These are phyloP conservation scores for Lottia scabra DNA, from an alignment of 2,888 invertebrate genomes.

Conservation along the genomic window DNA sequence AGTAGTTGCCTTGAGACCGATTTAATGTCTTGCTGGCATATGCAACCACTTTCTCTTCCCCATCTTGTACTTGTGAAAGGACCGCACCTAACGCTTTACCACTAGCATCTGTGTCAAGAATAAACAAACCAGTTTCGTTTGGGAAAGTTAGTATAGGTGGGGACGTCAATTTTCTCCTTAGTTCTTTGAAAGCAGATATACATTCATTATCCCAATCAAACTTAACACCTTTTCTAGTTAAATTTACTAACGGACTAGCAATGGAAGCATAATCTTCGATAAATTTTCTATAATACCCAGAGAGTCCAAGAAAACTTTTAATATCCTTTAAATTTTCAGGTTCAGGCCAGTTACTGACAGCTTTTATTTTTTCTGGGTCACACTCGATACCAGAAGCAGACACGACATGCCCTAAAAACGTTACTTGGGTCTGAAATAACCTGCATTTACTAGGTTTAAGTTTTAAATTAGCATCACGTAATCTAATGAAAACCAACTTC, in stretches of 20 bases:
- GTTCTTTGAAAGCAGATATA: not conserved
- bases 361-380: not conserved
- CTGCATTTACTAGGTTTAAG: not conserved
- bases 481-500: not conserved
- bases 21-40: not conserved
- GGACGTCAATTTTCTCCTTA: not conserved
- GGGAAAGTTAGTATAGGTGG: not conserved
- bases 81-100: not conserved
- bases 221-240: not conserved
- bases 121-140: not conserved
- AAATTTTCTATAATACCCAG: not conserved
- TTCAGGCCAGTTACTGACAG: not conserved
- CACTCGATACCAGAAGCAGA: not conserved
- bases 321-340: not conserved
- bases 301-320: not conserved
- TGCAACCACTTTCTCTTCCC: not conserved
- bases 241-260: not conserved
- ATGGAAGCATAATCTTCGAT: not conserved
- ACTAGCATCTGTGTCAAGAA: not conserved
- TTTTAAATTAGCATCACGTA: not conserved
- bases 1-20: conserved; percentile 1
- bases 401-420: not conserved
- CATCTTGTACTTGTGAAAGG: not conserved
- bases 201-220: not conserved
- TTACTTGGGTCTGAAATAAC: not conserved